Percentiles rank a stretch among this genome's conserved stretches.
These are phyloP conservation scores for Eospalax fontanierii DNA, from an alignment of 2,797 vertebrate genomes.

Conservation along the genomic window DNA sequence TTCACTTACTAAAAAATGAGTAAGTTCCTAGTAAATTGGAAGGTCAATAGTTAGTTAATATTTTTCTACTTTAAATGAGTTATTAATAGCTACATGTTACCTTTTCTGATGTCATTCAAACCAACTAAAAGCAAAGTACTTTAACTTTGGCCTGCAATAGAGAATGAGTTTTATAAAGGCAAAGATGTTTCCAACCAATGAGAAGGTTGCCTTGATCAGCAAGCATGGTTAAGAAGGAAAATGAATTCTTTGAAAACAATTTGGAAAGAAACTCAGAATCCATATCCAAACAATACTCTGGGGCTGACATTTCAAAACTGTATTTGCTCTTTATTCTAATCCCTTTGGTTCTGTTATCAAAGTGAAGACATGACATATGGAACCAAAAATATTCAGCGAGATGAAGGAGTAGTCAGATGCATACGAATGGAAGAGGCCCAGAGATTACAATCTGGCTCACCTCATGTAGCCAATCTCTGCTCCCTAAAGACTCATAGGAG, in stretches of 20 bases:
- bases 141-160: slow-evolving; percentile 64
- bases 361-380: slow-evolving; percentile 78
- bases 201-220: slow-evolving; percentile 73
- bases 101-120: slow-evolving; percentile 65
- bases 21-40: slow-evolving; percentile 67
- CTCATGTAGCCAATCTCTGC: slow-evolving; percentile 60
- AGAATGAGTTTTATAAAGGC: slow-evolving; percentile 16
- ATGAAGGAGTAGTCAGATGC: slow-evolving; percentile 72
- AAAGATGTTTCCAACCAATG: slow-evolving; percentile 37
- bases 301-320: slow-evolving; percentile 82
- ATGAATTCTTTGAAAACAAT: slow-evolving; percentile 75
- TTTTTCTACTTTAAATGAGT: slow-evolving; percentile 67
- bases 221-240: slow-evolving; percentile 69
- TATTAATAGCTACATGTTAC: slow-evolving; percentile 70
- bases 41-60: slow-evolving; percentile 70
- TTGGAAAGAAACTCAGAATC: slow-evolving; percentile 77
- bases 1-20: slow-evolving; percentile 60
- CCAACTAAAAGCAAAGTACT: slow-evolving; percentile 26
- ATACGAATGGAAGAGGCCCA: slow-evolving; percentile 58
- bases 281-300: slow-evolving; percentile 82
- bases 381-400: slow-evolving; percentile 73
- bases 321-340: slow-evolving; percentile 81
- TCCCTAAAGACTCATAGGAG: neutral
- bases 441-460: slow-evolving; percentile 80
- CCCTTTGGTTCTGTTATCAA: slow-evolving; percentile 77